phyloP scores from a whole-genome alignment of 2,113 vertebrate species.

The Ceyx margarethae region DNA sequence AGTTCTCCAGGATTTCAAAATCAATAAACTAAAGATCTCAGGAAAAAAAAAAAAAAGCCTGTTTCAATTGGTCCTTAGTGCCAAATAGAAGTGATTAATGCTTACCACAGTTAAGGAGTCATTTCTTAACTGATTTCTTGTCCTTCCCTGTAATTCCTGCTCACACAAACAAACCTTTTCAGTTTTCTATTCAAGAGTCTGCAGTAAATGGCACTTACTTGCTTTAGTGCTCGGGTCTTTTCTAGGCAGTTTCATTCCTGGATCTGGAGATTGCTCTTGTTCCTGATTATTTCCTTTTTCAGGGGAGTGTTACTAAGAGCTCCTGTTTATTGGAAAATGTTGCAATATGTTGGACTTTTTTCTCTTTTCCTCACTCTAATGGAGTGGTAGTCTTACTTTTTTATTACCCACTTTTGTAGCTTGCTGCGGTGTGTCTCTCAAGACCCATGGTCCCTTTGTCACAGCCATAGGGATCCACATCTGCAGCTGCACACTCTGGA shows the following conservation, averaged over 20 bases:
- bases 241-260: not conserved
- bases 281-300: not conserved
- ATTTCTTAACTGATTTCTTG: not conserved
- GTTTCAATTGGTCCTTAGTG: not conserved
- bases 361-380: not conserved
- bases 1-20: not conserved
- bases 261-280: not conserved
- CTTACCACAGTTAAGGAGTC: not conserved
- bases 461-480: not conserved
- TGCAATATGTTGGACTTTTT: not conserved
- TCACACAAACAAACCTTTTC: not conserved
- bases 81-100: not conserved
- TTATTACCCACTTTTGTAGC: not conserved
- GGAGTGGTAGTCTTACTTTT: not conserved
- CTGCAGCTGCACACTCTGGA: not conserved
- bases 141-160: not conserved
- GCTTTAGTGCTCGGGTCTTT: not conserved
- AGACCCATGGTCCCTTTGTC: fast-evolving
- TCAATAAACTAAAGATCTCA: not conserved
- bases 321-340: not conserved
- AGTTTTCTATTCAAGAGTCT: not conserved
- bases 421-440: not conserved
- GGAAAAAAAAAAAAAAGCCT: not conserved
- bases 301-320: not conserved
- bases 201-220: not conserved